Conservation (phyloP, 2,888 invertebrate species). For the Eristalis intricaria region DNA sequence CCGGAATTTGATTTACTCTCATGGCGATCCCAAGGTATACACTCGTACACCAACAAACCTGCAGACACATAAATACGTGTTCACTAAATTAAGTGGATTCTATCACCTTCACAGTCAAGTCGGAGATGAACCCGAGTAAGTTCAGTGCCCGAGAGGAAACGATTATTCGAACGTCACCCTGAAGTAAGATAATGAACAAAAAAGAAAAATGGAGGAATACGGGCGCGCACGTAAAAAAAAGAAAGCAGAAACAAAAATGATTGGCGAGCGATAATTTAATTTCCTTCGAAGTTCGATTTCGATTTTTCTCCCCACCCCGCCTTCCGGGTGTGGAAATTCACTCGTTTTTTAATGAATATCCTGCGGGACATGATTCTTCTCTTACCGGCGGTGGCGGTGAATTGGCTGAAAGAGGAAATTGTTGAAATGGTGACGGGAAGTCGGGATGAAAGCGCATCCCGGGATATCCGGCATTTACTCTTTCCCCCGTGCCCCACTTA, state of each 20-base stretch:
- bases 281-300: slow-evolving; percentile 58
- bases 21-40: background rate
- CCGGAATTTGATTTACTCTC: slow-evolving; percentile 6
- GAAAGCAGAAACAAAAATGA: slow-evolving; percentile 14
- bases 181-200: background rate
- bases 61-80: background rate
- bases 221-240: background rate
- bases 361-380: slow-evolving; percentile 37
- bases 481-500: background rate
- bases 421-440: slow-evolving; percentile 9
- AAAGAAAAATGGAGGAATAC: background rate
- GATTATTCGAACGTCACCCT: slow-evolving; percentile 31
- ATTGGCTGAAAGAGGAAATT: slow-evolving; percentile 15
- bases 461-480: background rate
- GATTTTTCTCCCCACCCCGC: background rate
- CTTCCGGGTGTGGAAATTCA: slow-evolving; percentile 36
- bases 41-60: background rate
- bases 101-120: background rate
- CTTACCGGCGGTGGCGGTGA: slow-evolving; percentile 7
- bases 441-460: slow-evolving; percentile 4
- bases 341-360: slow-evolving; percentile 43
- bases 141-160: slow-evolving; percentile 12
- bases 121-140: slow-evolving; percentile 17
- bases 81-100: slow-evolving; percentile 12
- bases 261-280: slow-evolving; percentile 60